These are phyloP conservation scores for Coregonus sp. DNA, from an alignment of 2,797 vertebrate genomes.

Conservation along the genomic window DNA sequence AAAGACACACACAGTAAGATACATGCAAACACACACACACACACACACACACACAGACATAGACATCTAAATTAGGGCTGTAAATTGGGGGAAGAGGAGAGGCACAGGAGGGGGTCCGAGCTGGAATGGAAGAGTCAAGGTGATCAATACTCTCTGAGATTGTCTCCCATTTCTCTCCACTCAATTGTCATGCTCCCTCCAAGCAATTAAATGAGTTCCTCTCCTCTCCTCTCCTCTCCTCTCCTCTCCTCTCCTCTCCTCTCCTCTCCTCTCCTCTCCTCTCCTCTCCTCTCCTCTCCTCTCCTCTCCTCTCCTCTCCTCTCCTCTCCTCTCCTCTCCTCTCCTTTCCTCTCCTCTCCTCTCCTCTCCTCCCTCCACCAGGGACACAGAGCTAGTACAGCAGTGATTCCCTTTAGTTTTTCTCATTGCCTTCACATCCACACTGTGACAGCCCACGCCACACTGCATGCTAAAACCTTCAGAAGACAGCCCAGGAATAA, in stretches of 20 bases:
- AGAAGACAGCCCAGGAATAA: not conserved
- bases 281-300: no score
- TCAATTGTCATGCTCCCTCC: slow-evolving; percentile 78
- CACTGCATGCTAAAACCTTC: slow-evolving; percentile 1
- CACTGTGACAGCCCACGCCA: not conserved
- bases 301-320: no score
- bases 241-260: slow-evolving; percentile 17
- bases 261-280: not conserved
- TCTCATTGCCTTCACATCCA: slow-evolving; percentile 5
- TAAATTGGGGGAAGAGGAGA: slow-evolving; percentile 72
- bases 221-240: slow-evolving; percentile 32
- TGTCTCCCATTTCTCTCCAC: slow-evolving; percentile 70
- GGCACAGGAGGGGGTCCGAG: slow-evolving; percentile 58
- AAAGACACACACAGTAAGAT: slow-evolving; percentile 19
- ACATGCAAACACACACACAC: slow-evolving; percentile 36
- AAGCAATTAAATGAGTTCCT: slow-evolving; percentile 72
- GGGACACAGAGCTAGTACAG: not conserved
- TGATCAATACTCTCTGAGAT: slow-evolving; percentile 80
- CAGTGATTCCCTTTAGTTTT: not conserved
- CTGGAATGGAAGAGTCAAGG: slow-evolving; percentile 74
- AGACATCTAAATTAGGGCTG: slow-evolving; percentile 77
- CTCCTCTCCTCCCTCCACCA: slow-evolving; percentile 28
- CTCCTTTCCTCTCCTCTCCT: slow-evolving; percentile 29
- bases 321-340: not conserved
- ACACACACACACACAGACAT: slow-evolving; percentile 53